Evolutionary conservation across 2,888 invertebrate species (phyloP).

Genomic region (Acrobasis consociella): DNA sequence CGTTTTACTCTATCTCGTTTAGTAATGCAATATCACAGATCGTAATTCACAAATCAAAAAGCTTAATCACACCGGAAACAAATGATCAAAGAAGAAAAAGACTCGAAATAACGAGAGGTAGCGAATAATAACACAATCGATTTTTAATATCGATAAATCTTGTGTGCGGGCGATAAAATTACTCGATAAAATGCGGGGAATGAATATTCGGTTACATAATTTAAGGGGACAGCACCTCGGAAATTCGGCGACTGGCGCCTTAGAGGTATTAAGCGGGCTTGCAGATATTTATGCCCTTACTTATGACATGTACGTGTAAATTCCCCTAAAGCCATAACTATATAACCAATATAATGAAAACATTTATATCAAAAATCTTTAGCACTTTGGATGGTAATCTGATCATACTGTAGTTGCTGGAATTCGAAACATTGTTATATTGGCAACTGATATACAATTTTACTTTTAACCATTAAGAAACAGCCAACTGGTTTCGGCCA

Average conservation of each 20-base stretch:
- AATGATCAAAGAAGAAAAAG: constrained; percentile 23
- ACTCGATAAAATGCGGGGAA: constrained; percentile 47
- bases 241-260: constrained; percentile 59
- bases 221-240: constrained; percentile 50
- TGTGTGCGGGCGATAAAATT: constrained; percentile 38
- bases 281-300: constrained; percentile 8
- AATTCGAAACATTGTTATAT: no score
- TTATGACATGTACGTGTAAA: constrained; percentile 9
- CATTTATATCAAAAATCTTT: not conserved
- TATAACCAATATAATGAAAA: constrained; percentile 11
- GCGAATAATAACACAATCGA: constrained; percentile 41
- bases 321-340: constrained; percentile 14
- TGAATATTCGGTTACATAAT: constrained; percentile 74
- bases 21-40: not conserved
- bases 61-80: constrained; percentile 27
- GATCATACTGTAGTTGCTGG: no score
- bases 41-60: constrained; percentile 25
- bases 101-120: constrained; percentile 33
- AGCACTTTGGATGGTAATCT: not conserved
- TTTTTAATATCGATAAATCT: constrained; percentile 48
- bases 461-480: no score
- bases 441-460: no score
- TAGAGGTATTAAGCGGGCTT: constrained; percentile 40
- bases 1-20: not conserved
- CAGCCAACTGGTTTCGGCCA: no score